These are phyloP conservation scores for Hycleus phaleratus DNA, from an alignment of 1,140 invertebrate genomes.

Conservation along the genomic window DNA sequence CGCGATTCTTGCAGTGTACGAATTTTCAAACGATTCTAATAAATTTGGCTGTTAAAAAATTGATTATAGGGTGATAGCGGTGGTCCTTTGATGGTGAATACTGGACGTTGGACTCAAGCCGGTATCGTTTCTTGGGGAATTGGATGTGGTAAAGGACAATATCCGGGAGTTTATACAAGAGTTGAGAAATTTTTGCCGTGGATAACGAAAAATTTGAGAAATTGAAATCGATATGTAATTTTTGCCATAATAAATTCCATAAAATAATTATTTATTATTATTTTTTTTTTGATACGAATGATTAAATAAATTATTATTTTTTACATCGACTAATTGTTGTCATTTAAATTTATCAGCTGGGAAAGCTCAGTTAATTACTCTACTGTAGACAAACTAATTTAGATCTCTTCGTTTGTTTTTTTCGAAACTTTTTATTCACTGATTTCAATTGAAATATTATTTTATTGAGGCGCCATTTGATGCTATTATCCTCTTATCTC, in stretches of 20 bases:
- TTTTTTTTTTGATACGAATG: background rate
- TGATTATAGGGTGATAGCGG: constrained; percentile 80
- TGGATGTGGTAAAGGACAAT: constrained; percentile 83
- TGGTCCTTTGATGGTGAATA: constrained; percentile 78
- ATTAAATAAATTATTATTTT: constrained; percentile 12
- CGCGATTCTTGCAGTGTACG: constrained; percentile 82
- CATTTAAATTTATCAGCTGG: background rate
- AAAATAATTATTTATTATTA: constrained; percentile 6
- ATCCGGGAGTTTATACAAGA: constrained; percentile 79
- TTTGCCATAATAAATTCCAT: constrained; percentile 1
- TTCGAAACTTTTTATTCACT: background rate
- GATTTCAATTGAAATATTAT: too few species aligned
- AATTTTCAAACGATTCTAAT: background rate
- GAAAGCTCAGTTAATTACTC: too few species aligned
- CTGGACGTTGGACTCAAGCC: constrained; percentile 72
- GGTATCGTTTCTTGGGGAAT: constrained; percentile 92
- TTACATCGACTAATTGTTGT: background rate
- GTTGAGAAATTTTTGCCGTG: constrained; percentile 69
- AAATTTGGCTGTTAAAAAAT: background rate
- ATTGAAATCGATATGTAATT: constrained; percentile 17
- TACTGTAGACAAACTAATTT: too few species aligned
- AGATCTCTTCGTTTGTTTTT: background rate
- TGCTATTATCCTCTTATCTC: too few species aligned
- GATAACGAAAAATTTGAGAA: constrained; percentile 65
- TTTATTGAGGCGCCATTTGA: too few species aligned